Base-by-base conservation (phyloP, 2,113 vertebrate genomes). In the Capreolus pygargus region DNA sequence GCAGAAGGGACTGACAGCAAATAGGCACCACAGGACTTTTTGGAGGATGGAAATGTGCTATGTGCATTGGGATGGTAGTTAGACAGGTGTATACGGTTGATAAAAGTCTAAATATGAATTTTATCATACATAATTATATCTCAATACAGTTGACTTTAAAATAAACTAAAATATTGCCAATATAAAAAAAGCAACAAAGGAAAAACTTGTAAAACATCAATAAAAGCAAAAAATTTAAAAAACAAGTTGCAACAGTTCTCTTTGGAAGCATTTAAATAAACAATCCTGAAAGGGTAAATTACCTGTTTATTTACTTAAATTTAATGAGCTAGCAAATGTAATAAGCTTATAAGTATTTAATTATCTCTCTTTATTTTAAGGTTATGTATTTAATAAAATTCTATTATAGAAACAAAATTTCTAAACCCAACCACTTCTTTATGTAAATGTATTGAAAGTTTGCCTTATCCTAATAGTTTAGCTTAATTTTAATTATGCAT, bases 371-470 rank as follows among this genome's bases (percentile, higher is more conserved):
- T 81, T 57, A 74, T 94, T 96, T 92, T 93, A 90, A 70, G 78
- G 57, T 36, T 79, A 64, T 10, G 7, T 36, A 76, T 95, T 96
- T 94, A 96, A 96, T 85, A 96, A 90, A 92, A 91, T 96, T 30
- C 27, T 64, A 93, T 91, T 82, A 74, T 12, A 43, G 90, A 96
- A 96, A 55, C 36, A 55, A 86, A 96, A 47, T 55, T 93, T 84
- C 58, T 79, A 88, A 89, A 88, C 23, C 76, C 92, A 97, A 54
- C 14, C 14, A 76, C 36, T 96, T 92, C 13, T 58, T 94, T 94
- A 95, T 64, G 85, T 78, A 95, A 95, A 97, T 97, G 60, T 93
- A 86, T 93, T 74, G 84, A 64, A 92, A 67, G 33, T 92, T 55
- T 86, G 86, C 16, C 14, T 97, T 96, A 92, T 84, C 43, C 55